A percentile compares a stretch with the other conserved stretches of the same genome.
Conservation (phyloP, 30 jellyfish, hydroid and myxozoan genomes). For the Morbakka virulenta region DNA sequence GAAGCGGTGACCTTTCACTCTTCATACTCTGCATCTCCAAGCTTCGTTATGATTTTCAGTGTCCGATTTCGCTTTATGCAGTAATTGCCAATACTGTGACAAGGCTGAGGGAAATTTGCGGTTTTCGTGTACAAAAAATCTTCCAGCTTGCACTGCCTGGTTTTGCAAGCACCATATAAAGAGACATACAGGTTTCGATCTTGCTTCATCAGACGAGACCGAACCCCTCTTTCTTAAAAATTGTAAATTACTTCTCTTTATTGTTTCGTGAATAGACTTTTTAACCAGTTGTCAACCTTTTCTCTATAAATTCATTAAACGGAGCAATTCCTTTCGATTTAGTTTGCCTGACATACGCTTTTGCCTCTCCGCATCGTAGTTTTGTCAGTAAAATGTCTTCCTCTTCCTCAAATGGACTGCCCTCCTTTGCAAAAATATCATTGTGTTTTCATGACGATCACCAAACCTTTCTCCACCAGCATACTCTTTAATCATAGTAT, state of each 20-base stretch:
- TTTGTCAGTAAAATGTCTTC: constrained; percentile 1
- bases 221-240: constrained; percentile 16
- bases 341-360: neutral
- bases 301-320: constrained; percentile 9
- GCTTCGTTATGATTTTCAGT: constrained; percentile 5
- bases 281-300: constrained; percentile 1
- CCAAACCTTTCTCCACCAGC: neutral
- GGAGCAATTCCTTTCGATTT: neutral
- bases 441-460: constrained; percentile 29
- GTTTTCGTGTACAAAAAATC: constrained; percentile 44
- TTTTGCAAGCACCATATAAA: constrained; percentile 23
- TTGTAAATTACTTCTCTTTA: constrained; percentile 24
- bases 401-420: constrained; percentile 54
- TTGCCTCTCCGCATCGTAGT: constrained; percentile 6
- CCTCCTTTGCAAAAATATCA: constrained; percentile 4
- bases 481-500: neutral
- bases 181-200: constrained; percentile 8
- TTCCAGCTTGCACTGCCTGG: constrained; percentile 17
- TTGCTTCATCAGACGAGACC: constrained; percentile 12
- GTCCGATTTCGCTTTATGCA: constrained; percentile 8
- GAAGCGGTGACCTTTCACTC: constrained; percentile 22
- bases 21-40: constrained; percentile 5
- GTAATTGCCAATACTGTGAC: constrained; percentile 15
- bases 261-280: constrained; percentile 25
- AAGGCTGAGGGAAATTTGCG: constrained; percentile 30